phyloP scores from a whole-genome alignment of 2,113 vertebrate species.

The Cebidichthys violaceus region DNA sequence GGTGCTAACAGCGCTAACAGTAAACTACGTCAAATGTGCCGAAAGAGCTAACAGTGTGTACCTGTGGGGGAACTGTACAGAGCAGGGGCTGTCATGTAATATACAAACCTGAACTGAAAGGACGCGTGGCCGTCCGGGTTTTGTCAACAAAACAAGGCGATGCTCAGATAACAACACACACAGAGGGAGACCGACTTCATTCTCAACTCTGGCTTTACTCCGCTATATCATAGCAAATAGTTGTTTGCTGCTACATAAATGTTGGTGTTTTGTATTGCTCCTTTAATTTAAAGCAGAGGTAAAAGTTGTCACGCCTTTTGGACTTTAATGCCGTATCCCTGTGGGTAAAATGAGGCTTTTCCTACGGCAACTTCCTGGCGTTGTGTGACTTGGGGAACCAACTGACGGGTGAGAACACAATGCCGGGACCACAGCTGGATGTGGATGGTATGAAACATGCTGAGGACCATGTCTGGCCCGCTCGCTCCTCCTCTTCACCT shows the following conservation, averaged over 20 bases:
- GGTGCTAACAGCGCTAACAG: neutral
- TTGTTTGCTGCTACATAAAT: neutral
- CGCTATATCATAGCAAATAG: neutral
- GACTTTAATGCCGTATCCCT: neutral
- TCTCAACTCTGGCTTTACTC: too few species aligned
- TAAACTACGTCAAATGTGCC: neutral
- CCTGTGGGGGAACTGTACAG: too few species aligned
- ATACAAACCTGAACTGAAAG: neutral
- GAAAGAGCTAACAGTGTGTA: too few species aligned
- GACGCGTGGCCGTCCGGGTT: neutral
- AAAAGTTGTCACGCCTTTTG: too few species aligned
- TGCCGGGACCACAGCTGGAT: neutral
- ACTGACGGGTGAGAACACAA: constrained; percentile 3
- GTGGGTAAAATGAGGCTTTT: constrained; percentile 1
- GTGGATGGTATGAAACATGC: neutral
- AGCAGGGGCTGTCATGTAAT: too few species aligned
- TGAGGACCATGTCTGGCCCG: constrained; percentile 7
- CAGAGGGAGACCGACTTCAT: neutral
- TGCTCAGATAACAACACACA: too few species aligned
- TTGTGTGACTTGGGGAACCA: constrained; percentile 10
- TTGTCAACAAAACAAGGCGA: neutral
- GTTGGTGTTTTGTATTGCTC: too few species aligned
- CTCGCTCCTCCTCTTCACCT: constrained; percentile 4
- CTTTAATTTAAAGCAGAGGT: neutral
- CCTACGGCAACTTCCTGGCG: neutral